phyloP scores from a whole-genome alignment of 2,113 vertebrate species.

The Corythornis cristatus region DNA sequence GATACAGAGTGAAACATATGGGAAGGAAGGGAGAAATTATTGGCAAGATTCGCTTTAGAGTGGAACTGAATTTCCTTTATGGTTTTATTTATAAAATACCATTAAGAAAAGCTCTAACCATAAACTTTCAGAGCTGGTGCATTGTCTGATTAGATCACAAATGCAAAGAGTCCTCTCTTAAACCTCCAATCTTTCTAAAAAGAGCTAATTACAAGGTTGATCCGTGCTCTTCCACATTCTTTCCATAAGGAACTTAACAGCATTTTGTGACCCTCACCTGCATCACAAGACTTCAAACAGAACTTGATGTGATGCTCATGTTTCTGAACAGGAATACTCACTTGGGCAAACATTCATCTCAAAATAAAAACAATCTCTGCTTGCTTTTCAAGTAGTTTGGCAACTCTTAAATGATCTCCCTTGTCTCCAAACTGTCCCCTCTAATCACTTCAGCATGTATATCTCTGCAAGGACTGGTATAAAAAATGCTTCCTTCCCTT shows the following conservation, averaged over 20 bases:
- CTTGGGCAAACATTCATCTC: neutral
- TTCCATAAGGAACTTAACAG: neutral
- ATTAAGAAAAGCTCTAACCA: neutral
- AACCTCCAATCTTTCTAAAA: neutral
- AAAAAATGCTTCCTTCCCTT: neutral
- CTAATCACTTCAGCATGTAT: neutral
- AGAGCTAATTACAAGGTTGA: neutral
- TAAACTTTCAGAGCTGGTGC: neutral
- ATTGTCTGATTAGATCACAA: neutral
- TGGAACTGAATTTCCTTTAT: neutral
- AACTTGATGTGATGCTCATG: neutral
- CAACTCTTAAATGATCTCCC: neutral
- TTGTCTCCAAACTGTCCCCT: neutral
- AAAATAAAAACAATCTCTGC: neutral
- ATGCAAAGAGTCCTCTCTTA: neutral
- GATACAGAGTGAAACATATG: neutral
- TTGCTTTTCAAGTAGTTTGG: neutral
- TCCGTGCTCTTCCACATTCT: neutral
- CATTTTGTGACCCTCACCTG: neutral
- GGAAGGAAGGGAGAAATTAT: neutral
- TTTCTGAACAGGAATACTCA: neutral
- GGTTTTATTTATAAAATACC: neutral
- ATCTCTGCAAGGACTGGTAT: neutral
- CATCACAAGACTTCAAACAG: neutral
- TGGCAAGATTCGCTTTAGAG: neutral